A percentile compares a stretch with the other conserved stretches of the same genome.
Evolutionary conservation across 2,797 vertebrate genomes (phyloP).

Genomic region (Trichosurus vulpecula): DNA sequence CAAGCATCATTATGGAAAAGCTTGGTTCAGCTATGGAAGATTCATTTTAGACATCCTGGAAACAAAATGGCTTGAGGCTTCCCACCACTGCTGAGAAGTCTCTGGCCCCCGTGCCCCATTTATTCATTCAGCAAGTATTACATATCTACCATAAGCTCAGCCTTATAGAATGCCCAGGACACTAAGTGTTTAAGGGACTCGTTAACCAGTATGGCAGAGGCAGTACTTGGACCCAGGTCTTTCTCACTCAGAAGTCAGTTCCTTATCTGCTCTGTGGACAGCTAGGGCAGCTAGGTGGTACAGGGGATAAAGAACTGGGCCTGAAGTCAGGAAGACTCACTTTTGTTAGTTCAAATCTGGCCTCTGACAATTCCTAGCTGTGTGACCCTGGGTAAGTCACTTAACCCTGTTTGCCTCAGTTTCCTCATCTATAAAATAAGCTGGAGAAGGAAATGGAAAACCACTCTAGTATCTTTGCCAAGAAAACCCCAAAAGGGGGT

Average conservation of each 20-base stretch:
- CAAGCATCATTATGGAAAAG: conserved; percentile 51
- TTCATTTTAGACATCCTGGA: conserved; percentile 20
- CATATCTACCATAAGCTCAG: neutral
- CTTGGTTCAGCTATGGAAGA: conserved; percentile 29
- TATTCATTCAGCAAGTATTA: neutral
- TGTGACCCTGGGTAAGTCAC: neutral
- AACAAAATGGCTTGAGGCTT: conserved; percentile 3
- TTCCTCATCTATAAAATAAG: neutral
- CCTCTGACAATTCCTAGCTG: neutral
- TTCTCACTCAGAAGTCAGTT: neutral
- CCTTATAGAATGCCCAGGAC: neutral
- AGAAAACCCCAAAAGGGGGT: neutral
- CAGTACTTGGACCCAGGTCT: neutral
- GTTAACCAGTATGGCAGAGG: neutral
- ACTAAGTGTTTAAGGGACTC: neutral
- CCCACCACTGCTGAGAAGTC: neutral
- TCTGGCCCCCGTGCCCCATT: neutral
- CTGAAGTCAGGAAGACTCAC: neutral
- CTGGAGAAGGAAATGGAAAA: neutral
- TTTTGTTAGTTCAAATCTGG: neutral
- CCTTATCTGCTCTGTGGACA: neutral
- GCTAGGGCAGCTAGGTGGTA: neutral
- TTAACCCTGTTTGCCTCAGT: neutral
- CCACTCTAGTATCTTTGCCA: neutral
- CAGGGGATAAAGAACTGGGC: neutral